Base-by-base conservation (phyloP, 2,113 vertebrate genomes). In the Prietella phreatophila region DNA sequence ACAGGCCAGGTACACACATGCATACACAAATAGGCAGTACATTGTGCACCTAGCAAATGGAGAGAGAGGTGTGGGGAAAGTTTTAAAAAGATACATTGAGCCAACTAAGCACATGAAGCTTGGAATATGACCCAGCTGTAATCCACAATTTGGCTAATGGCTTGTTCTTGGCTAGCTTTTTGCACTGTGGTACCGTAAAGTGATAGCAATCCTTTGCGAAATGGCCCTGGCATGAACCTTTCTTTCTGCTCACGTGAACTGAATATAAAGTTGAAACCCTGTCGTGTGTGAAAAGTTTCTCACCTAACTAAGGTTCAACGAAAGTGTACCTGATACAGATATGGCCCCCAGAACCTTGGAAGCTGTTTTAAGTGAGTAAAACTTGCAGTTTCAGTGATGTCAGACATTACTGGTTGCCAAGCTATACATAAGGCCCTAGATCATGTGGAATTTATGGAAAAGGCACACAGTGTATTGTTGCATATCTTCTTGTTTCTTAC, bases 1-100 rank as follows among this genome's bases (percentile, higher is more conserved):
- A 85, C 53, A 92, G 67, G 87, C 83, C 91, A 96, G 95, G 95
- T 96, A 92, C 90, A 33, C 11, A 42, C 19, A 10, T 47, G 20
- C 19, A 10, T 8, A 9, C 71, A 39, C 10, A 58, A 33, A 30
- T 10, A 58, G 76, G 76, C 27, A 79, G 76, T 55, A 55, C 50
- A 17, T 79, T 79, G 75, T 50, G n/a, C 17, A 56, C 8, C 78
- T 9, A 30, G n/a, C 58, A 30, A 60, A 58, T 58, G 25, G 61
- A 75, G 25, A 76, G 27, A 11, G 27, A 30, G 42, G n/a, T 65
- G 60, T 53, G 60, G 15, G 6, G 8, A 67, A 53, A 53, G 82
- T 67, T 84, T 30, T 50, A 50, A 47, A 84, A 55, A 14, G 60
- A 20, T 5, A 1, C n/a, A n/a, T 15, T 60, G 76, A 63, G 73